Conservation (phyloP, 2,888 invertebrate genomes). For the Dendrolimus houi region DNA sequence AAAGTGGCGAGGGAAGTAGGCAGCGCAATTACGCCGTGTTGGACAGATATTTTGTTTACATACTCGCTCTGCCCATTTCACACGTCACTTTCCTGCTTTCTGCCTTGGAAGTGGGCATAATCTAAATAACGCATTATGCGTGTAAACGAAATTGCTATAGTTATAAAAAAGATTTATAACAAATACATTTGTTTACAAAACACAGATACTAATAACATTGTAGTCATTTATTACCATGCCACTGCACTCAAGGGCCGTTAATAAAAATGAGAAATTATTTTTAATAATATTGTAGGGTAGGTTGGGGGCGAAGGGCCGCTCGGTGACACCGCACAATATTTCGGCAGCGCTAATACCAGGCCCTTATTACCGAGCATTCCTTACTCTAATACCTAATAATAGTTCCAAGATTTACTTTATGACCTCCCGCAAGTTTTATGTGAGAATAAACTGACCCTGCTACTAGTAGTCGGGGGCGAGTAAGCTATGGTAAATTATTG, state of each 20-base stretch:
- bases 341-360: slow-evolving; percentile 40
- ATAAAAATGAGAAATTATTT: slow-evolving; percentile 77
- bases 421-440: slow-evolving; percentile 47
- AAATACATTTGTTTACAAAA: slow-evolving; percentile 5
- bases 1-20: too few species aligned
- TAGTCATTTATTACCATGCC: slow-evolving; percentile 49
- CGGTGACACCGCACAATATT: slow-evolving; percentile 57
- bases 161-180: too few species aligned
- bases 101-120: too few species aligned
- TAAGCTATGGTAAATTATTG: too few species aligned
- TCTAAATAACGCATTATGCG: too few species aligned
- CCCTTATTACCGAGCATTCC: slow-evolving; percentile 61
- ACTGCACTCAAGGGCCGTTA: slow-evolving; percentile 46
- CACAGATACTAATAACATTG: slow-evolving; percentile 24
- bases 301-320: slow-evolving; percentile 21
- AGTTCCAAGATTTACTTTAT: slow-evolving; percentile 58
- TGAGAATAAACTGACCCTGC: slow-evolving; percentile 33
- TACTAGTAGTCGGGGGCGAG: too few species aligned
- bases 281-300: slow-evolving; percentile 59
- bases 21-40: too few species aligned
- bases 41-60: too few species aligned
- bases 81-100: too few species aligned
- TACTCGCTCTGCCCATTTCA: too few species aligned
- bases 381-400: slow-evolving; percentile 52
- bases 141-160: too few species aligned